These are phyloP conservation scores for Drosophila watanabei DNA, from an alignment of 1,140 invertebrate genomes.

Conservation along the genomic window DNA sequence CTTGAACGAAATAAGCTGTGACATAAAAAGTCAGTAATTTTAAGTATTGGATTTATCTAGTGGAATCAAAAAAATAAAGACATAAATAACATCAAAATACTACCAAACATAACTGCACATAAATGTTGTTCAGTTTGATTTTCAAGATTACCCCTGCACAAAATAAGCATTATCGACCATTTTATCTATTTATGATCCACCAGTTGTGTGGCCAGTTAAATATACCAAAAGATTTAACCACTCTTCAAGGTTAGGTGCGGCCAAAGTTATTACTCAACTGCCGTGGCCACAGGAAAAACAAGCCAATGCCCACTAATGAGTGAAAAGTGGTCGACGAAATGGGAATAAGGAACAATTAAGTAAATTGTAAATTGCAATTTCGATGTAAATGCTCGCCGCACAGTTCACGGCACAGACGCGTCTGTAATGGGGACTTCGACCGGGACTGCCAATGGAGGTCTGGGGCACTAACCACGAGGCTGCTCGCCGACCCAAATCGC, in stretches of 20 bases:
- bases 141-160: no score
- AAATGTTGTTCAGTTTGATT: no score
- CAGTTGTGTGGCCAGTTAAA: background rate
- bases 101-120: no score
- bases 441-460: constrained; percentile 21
- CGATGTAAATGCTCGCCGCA: constrained; percentile 66
- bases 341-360: constrained; percentile 71
- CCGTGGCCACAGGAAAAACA: constrained; percentile 12
- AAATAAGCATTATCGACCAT: no score
- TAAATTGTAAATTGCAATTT: constrained; percentile 77
- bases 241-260: constrained; percentile 23
- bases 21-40: background rate
- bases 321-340: constrained; percentile 65
- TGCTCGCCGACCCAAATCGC: constrained; percentile 57
- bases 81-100: no score
- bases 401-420: constrained; percentile 61
- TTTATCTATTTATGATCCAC: no score
- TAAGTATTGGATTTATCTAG: background rate
- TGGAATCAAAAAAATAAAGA: background rate
- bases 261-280: constrained; percentile 53
- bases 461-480: constrained; percentile 25
- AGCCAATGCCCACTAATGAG: constrained; percentile 64
- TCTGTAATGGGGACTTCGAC: constrained; percentile 24
- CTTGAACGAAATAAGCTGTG: background rate
- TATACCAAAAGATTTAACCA: constrained; percentile 7